Base-by-base conservation (phyloP, 2,113 vertebrate species). In the Lophura nycthemera region DNA sequence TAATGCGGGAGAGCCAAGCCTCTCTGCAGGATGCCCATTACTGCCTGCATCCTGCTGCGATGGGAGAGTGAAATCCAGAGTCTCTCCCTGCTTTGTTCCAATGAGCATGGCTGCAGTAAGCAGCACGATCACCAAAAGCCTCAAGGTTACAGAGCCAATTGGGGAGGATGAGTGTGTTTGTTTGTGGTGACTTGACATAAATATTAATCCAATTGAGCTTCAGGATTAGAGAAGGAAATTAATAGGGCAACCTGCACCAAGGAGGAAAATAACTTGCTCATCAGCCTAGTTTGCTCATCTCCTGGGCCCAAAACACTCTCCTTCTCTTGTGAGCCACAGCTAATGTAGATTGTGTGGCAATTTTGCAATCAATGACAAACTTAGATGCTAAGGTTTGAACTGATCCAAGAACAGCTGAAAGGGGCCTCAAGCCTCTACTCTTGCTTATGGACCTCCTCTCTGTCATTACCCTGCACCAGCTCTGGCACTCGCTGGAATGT, bases 91-190 rank as follows among this genome's bases (percentile, higher is more conserved):
- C 64, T 61, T 64, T 87, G 64, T 77, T 89, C 42, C 48, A 10
- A 8, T 88, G n/a, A 90, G 67, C 3, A 4, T 3, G 52, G 84
- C 59, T 69, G 77, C 79, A 81, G 93, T 1, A 27, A 83, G 69
- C 83, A 83, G 88, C 73, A 30, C 27, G 11, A 50, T 21, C 92
- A 32, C 48, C 0, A 16, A 65, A 43, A 86, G 54, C 86, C 64
- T 92, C 88, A 92, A 96, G 96, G 96, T 94, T 73, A 94, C 45
- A 20, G 50, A 83, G 43, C 2, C 67, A 73, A 6, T 52, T n/a
- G 69, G 69, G 86, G 59, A 89, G 73, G 79, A 50, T 10, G 29
- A 45, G 38, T 8, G 56, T 21, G 13, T 16, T 16, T 36, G 47
- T 29, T 30, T 7, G 6, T 45, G 76, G 61, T 92, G 83, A 94